Conservation (phyloP, 2,113 vertebrate genomes). For the Chlorodrepanis virens region DNA sequence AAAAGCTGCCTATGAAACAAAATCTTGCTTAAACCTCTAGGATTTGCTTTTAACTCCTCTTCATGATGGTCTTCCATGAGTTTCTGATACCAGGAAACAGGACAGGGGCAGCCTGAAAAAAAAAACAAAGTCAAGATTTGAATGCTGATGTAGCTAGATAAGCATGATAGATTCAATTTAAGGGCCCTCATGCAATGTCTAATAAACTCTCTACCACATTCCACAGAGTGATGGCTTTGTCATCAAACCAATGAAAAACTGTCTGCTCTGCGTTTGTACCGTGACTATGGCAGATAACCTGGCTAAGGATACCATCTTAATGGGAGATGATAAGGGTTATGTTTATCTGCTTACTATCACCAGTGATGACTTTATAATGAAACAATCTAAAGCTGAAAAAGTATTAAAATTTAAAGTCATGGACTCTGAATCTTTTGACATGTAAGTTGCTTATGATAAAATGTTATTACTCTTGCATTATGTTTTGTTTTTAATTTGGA, state of each 20-base stretch:
- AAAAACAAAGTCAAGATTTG: background rate
- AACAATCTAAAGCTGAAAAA: slow-evolving; percentile 54
- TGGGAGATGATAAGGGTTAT: slow-evolving; percentile 75
- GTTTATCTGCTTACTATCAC: slow-evolving; percentile 68
- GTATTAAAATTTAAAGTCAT: slow-evolving; percentile 40
- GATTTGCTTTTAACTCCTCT: background rate
- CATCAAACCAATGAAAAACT: slow-evolving; percentile 75
- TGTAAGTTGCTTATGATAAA: slow-evolving; percentile 35
- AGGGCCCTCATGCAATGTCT: background rate
- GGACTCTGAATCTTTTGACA: slow-evolving; percentile 67
- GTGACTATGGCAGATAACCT: slow-evolving; percentile 27
- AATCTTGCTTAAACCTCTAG: background rate
- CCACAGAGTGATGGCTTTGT: slow-evolving; percentile 67
- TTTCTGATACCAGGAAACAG: background rate
- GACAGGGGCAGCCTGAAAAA: background rate
- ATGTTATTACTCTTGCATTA: background rate
- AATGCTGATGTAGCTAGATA: background rate
- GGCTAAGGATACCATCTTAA: slow-evolving; percentile 64
- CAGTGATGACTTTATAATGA: slow-evolving; percentile 65
- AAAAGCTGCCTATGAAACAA: background rate
- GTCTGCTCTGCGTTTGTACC: slow-evolving; percentile 65
- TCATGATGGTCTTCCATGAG: background rate
- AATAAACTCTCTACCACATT: background rate
- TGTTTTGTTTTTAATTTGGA: background rate
- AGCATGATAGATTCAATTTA: background rate